A percentile compares a stretch with the other conserved stretches of the same genome.
phyloP scores from a whole-genome alignment of 1,140 invertebrate species.

The Homalodisca vitripennis region DNA sequence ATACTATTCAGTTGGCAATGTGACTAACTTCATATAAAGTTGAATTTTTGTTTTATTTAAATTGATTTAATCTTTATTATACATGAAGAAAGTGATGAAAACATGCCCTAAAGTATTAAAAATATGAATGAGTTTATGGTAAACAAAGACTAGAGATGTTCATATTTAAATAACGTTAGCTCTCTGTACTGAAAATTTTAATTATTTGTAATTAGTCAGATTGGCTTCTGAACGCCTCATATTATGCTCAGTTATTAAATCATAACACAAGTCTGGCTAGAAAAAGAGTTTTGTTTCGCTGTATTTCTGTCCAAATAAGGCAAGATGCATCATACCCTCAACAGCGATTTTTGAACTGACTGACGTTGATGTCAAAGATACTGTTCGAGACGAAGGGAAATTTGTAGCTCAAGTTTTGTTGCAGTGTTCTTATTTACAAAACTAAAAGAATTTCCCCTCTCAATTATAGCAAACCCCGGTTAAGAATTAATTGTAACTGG shows the following conservation, averaged over 20 bases:
- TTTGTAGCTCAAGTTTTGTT: neutral
- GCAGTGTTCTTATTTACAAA: too few relatives aligned
- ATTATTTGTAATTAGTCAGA: neutral
- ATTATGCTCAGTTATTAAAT: neutral
- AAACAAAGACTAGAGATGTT: too few relatives aligned
- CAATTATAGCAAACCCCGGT: constrained; percentile 48
- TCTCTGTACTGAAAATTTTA: neutral
- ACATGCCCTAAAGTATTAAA: neutral
- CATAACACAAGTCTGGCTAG: too few relatives aligned
- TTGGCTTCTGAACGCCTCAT: neutral
- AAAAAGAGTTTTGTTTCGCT: neutral
- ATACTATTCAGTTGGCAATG: too few relatives aligned
- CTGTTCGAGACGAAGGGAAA: constrained; percentile 62
- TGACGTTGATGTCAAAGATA: constrained; percentile 30
- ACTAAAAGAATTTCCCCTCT: neutral
- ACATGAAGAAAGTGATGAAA: neutral
- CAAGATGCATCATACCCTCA: neutral
- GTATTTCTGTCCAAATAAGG: neutral
- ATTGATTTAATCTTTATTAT: too few relatives aligned
- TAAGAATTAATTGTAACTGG: constrained; percentile 50
- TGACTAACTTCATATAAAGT: too few relatives aligned
- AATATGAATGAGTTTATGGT: neutral
- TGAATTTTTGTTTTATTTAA: too few relatives aligned
- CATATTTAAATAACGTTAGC: too few relatives aligned
- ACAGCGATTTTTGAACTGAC: neutral